Evolutionary conservation across 2,113 vertebrate genomes (phyloP), one percentile per base, ranked within the genome.

Genomic region (Oriolus oriolus): DNA sequence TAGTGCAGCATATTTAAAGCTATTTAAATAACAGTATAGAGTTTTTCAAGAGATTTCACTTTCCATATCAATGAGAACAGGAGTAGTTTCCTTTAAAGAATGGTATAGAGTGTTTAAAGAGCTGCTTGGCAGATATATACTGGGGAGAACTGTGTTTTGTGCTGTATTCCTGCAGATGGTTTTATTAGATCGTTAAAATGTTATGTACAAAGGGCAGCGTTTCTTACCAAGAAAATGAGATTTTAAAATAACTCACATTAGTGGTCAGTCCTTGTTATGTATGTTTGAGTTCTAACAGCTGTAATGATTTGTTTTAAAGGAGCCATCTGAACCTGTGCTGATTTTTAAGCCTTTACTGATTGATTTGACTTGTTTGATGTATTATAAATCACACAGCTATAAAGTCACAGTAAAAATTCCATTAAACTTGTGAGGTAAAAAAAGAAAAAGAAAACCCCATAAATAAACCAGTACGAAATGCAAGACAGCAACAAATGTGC

Each of bases 331-430:
- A 96, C 81, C 77, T 95, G 83, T 92, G 83, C 76, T 97, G 91
- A 97, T 97, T 97, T 97, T 97, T 92, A 96, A 97, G 86, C 74
- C 80, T 92, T 75, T 79, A 57, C 93, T 95, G 95, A 97, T 96
- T 96, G 94, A 97, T 95, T 97, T 97, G 78, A 63, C 76, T 87
- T 95, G 81, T 97, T 97, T 98, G 94, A 97, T 96, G 96, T 95
- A 96, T 97, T 97, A 97, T 97, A 97, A 97, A 97, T 97, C 92
- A 98, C 82, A 97, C 90, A 95, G 84, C 74, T 94, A 94, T 96
- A 97, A 97, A 97, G 95, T 95, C 97, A 96, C 84, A 82, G 93
- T 89, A 93, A 97, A 97, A 96, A 97, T 95, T 96, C 88, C 82
- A 97, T 96, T 97, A 97, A 96, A 95, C 95, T 92, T 96, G 90